Base-by-base conservation (phyloP, 2,797 vertebrate species). In the Pipistrellus pipistrellus region DNA sequence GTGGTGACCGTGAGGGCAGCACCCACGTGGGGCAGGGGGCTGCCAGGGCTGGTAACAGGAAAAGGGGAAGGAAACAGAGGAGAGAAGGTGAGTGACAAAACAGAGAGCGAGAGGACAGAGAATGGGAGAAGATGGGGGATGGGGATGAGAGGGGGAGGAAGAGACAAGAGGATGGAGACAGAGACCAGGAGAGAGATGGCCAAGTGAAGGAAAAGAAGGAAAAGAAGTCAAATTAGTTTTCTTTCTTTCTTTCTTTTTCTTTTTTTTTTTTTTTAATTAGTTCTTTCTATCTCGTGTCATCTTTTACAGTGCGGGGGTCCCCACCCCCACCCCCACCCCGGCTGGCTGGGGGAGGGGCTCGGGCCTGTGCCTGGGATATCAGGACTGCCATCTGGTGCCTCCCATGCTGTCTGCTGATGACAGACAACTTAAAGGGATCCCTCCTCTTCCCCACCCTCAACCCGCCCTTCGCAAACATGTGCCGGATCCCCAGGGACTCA, bases 1-100 rank as follows among this genome's bases (percentile, higher is more conserved):
- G 99, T 99, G 98, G 99, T 99, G 98, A 99, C 98, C 0, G 99
- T 99, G 98, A 99, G 98, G 2, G 99, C 98, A 4, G 99, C 98
- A 83, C 99, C 97, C 96, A 98, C 98, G 51, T 99, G 99, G 94
- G 99, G 98, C 81, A 99, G 97, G 89, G 99, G 99, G 57, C 98
- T 98, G 94, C 99, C 98, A n/a, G 99, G 99, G 98, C 99, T 99
- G 98, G 1, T 86, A n/a, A 1, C 3, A 21, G 62, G 55, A 2
- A 17, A 64, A n/a, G 62, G 62, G 69, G 57, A 55, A 0, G 55
- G 59, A 78, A n/a, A 75, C 0, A 35, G 41, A 89, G 91, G 90
- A 35, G 32, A 88, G 91, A 87, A 10, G n/a, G 71, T 68, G 44
- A 66, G 55, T 66, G 84, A 93, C 46, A 13, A 48, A 85, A 76